Evolutionary conservation across 2,888 invertebrate genomes (phyloP).

Genomic region (Pseudolycoriella hygida): DNA sequence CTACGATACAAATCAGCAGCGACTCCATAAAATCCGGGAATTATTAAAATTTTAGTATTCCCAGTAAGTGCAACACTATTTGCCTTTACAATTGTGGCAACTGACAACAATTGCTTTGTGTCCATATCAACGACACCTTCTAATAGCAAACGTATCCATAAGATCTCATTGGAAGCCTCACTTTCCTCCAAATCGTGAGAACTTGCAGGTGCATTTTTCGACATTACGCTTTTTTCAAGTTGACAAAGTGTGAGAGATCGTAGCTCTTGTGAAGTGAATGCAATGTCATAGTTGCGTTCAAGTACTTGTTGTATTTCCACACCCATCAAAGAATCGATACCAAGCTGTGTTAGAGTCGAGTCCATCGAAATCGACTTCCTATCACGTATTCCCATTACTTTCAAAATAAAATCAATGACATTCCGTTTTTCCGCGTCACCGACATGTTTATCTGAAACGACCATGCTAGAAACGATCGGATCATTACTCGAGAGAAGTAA

Average conservation of each 20-base stretch:
- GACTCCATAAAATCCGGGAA: too few species aligned
- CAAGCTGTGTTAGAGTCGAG: slow-evolving; percentile 70
- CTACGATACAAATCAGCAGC: too few species aligned
- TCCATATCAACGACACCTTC: too few species aligned
- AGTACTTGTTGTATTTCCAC: slow-evolving; percentile 88
- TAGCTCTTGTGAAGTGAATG: slow-evolving; percentile 71
- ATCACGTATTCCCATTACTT: slow-evolving; percentile 48
- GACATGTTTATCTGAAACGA: slow-evolving; percentile 68
- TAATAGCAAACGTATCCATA: too few species aligned
- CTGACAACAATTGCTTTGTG: too few species aligned
- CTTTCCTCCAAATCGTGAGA: too few species aligned
- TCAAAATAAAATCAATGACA: slow-evolving; percentile 47
- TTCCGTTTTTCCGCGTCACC: slow-evolving; percentile 47
- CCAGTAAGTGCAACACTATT: too few species aligned
- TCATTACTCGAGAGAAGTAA: slow-evolving; percentile 53
- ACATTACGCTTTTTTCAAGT: too few species aligned
- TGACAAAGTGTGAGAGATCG: slow-evolving; percentile 22
- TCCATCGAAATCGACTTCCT: slow-evolving; percentile 50
- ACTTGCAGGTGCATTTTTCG: too few species aligned
- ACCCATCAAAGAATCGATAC: slow-evolving; percentile 95
- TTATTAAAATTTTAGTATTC: too few species aligned
- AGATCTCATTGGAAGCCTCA: too few species aligned
- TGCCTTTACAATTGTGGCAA: too few species aligned
- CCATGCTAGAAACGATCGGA: slow-evolving; percentile 62
- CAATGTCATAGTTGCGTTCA: slow-evolving; percentile 75